Percentiles rank a stretch among this genome's conserved stretches.
Evolutionary conservation across 2,113 vertebrate genomes (phyloP).

Genomic region (Oncorhynchus clarkii): DNA sequence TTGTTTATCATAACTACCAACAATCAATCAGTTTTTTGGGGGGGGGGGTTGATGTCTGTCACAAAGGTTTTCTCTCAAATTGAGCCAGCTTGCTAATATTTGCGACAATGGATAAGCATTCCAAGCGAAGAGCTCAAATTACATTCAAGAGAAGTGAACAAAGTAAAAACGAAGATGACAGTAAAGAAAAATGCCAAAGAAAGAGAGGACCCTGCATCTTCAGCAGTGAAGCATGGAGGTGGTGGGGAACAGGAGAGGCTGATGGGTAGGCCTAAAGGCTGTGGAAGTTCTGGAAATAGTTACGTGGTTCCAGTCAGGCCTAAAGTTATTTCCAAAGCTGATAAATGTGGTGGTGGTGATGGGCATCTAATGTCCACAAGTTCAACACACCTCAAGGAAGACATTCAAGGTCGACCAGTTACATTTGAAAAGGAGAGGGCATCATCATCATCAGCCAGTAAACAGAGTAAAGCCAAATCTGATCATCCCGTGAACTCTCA

Average conservation of each 20-base stretch:
- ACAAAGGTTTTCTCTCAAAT: background rate
- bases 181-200: background rate
- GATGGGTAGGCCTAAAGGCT: background rate
- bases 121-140: slow-evolving; percentile 19
- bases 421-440: background rate
- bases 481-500: no score
- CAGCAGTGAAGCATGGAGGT: background rate
- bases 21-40: background rate
- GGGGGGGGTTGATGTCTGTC: background rate
- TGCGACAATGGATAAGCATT: slow-evolving; percentile 26
- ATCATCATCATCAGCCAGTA: background rate
- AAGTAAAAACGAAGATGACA: background rate
- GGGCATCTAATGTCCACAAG: background rate
- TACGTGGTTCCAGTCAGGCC: no score
- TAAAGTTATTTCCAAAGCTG: no score
- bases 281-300: background rate
- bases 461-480: background rate
- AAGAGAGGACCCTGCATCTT: background rate
- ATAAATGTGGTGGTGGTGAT: no score
- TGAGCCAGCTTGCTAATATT: background rate
- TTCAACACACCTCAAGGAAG: background rate
- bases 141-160: slow-evolving; percentile 5
- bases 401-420: background rate
- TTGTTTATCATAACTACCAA: slow-evolving; percentile 6
- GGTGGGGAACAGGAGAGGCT: background rate